These are phyloP conservation scores for Paedocypris micromegethes DNA, from an alignment of 2,797 vertebrate genomes.

Conservation along the genomic window DNA sequence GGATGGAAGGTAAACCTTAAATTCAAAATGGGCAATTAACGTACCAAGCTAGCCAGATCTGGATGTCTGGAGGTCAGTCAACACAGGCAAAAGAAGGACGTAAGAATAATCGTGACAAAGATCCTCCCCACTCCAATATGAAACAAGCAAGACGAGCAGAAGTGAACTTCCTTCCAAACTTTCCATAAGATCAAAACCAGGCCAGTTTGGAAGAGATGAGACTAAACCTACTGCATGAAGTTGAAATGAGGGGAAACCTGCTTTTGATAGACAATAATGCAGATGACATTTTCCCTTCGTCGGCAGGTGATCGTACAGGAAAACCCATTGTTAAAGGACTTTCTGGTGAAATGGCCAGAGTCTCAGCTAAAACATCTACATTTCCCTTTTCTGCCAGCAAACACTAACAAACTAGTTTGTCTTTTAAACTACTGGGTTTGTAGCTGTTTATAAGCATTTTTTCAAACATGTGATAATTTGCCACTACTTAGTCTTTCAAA, in stretches of 20 bases:
- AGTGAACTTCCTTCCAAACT: not conserved
- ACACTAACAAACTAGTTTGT: not conserved
- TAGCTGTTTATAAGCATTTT: not conserved
- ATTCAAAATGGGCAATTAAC: conserved; percentile 30
- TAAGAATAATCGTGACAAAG: not conserved
- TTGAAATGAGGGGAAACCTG: conserved; percentile 4
- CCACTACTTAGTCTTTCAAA: too few relatives aligned
- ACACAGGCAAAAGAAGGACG: conserved; percentile 22
- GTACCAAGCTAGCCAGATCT: conserved; percentile 24
- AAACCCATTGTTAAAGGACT: conserved; percentile 1
- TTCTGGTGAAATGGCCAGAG: conserved; percentile 15
- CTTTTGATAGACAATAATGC: conserved; percentile 8
- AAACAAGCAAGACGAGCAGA: not conserved
- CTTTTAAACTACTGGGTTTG: not conserved
- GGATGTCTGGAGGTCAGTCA: conserved; percentile 26
- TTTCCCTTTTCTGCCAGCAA: not conserved
- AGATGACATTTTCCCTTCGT: conserved; percentile 20
- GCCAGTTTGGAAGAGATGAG: conserved; percentile 10
- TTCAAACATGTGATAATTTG: not conserved
- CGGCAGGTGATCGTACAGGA: conserved; percentile 3
- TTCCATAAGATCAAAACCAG: not conserved
- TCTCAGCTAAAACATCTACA: conserved; percentile 12
- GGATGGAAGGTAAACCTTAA: conserved; percentile 22
- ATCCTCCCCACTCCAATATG: not conserved
- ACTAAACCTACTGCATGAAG: not conserved